Percentiles rank a stretch among this genome's conserved stretches.
Evolutionary conservation across 2,113 vertebrate species (phyloP).

Genomic region (Carlito syrichta): DNA sequence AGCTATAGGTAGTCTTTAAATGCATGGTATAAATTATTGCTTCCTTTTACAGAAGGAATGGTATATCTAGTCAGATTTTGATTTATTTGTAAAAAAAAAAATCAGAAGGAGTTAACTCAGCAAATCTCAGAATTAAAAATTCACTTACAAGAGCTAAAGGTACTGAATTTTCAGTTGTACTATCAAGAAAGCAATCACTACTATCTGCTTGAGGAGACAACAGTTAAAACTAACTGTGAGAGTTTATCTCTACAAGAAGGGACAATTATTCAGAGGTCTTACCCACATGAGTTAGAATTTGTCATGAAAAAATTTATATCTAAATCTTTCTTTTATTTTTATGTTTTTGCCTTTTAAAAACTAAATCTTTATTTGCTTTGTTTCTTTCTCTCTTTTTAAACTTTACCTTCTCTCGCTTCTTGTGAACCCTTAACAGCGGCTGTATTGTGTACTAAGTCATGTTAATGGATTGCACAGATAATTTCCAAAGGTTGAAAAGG

Average conservation of each 20-base stretch:
- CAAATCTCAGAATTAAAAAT: background rate
- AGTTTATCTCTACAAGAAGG: background rate
- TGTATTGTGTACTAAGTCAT: slow-evolving; percentile 58
- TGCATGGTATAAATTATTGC: background rate
- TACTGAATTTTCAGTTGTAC: background rate
- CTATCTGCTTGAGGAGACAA: background rate
- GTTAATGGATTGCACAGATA: slow-evolving; percentile 69
- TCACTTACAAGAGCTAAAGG: background rate
- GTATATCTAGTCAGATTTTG: background rate
- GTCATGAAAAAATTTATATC: background rate
- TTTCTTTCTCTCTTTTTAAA: background rate
- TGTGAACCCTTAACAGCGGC: background rate
- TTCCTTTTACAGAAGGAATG: background rate
- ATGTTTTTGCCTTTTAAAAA: background rate
- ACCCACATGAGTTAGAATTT: background rate
- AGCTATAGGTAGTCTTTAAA: background rate
- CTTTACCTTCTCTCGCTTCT: background rate
- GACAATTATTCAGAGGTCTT: background rate
- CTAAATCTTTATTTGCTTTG: background rate
- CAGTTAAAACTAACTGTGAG: background rate
- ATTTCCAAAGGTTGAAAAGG: slow-evolving; percentile 71
- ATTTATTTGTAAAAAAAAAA: background rate
- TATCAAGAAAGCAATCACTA: background rate
- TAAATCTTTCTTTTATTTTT: background rate
- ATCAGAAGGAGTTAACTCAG: background rate